Conservation (phyloP, 1,140 invertebrate species). For the Druon quercuslanigerum region DNA sequence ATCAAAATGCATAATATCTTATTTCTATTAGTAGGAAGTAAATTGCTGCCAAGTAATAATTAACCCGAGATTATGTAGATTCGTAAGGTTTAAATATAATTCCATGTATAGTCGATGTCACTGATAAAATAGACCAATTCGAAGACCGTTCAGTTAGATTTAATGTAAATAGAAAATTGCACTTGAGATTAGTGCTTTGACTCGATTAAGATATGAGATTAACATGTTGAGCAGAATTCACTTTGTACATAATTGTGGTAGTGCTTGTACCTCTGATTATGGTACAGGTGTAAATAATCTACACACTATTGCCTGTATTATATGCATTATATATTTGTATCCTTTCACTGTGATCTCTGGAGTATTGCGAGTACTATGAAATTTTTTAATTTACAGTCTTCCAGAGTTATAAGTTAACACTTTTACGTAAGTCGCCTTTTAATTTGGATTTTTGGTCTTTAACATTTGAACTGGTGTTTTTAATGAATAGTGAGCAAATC, state of each 20-base stretch:
- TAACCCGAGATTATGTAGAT: slow-evolving; percentile 17
- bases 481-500: too few species aligned
- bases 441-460: too few species aligned
- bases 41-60: slow-evolving; percentile 19
- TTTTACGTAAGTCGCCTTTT: too few species aligned
- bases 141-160: slow-evolving; percentile 7
- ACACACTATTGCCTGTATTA: not conserved
- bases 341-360: slow-evolving; percentile 9
- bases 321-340: not conserved
- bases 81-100: not conserved
- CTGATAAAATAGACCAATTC: slow-evolving; percentile 22
- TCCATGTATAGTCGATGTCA: slow-evolving; percentile 26
- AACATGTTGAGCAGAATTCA: not conserved
- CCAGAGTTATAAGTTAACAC: not conserved
- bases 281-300: not conserved
- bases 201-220: not conserved
- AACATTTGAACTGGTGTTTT: too few species aligned
- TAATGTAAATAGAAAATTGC: slow-evolving; percentile 22
- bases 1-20: slow-evolving; percentile 26
- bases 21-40: slow-evolving; percentile 8
- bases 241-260: slow-evolving; percentile 12
- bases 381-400: slow-evolving; percentile 38
- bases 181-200: not conserved
- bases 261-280: not conserved
- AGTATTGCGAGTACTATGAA: not conserved